A percentile compares a stretch with the other conserved stretches of the same genome.
Evolutionary conservation across 2,113 vertebrate genomes (phyloP).

Genomic region (Cathartes aura): DNA sequence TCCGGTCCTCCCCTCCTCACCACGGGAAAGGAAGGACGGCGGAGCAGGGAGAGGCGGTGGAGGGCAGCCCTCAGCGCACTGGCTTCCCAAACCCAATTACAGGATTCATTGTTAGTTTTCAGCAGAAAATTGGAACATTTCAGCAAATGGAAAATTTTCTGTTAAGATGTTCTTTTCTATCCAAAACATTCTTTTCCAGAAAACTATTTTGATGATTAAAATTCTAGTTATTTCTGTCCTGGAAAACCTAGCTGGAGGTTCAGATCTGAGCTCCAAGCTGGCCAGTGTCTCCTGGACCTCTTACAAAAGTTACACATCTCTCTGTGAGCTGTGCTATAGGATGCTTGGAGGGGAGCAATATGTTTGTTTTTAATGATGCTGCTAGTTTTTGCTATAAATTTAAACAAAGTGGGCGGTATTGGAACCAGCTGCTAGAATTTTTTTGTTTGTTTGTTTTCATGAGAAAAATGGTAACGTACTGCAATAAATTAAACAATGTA

Average conservation of each 20-base stretch:
- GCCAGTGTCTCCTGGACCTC: not conserved
- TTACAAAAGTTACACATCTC: conserved; percentile 27
- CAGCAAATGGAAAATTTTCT: conserved; percentile 63
- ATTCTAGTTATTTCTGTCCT: conserved; percentile 37
- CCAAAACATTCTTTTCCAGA: conserved; percentile 16
- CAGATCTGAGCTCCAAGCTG: not conserved
- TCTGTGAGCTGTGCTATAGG: conserved; percentile 28
- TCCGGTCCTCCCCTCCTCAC: not conserved
- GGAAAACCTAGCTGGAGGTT: conserved; percentile 44
- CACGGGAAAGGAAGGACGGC: accelerated
- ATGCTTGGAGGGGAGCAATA: conserved; percentile 40
- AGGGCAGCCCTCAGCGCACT: not conserved
- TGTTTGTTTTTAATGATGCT: conserved; percentile 66
- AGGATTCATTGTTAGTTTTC: conserved; percentile 52
- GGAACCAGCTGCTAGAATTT: conserved; percentile 45
- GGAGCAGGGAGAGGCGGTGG: not conserved
- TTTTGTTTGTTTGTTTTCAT: conserved; percentile 61
- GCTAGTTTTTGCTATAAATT: conserved; percentile 64
- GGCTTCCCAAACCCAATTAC: conserved; percentile 34
- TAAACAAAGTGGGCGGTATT: conserved; percentile 60
- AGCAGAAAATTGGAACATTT: conserved; percentile 65
- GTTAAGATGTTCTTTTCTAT: not conserved
- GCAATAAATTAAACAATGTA: conserved; percentile 56
- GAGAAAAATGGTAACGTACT: conserved; percentile 53
- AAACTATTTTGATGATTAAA: conserved; percentile 2